A percentile compares a stretch with the other conserved stretches of the same genome.
Conservation (phyloP, 2,113 vertebrate genomes). For the Eurypyga helias region DNA sequence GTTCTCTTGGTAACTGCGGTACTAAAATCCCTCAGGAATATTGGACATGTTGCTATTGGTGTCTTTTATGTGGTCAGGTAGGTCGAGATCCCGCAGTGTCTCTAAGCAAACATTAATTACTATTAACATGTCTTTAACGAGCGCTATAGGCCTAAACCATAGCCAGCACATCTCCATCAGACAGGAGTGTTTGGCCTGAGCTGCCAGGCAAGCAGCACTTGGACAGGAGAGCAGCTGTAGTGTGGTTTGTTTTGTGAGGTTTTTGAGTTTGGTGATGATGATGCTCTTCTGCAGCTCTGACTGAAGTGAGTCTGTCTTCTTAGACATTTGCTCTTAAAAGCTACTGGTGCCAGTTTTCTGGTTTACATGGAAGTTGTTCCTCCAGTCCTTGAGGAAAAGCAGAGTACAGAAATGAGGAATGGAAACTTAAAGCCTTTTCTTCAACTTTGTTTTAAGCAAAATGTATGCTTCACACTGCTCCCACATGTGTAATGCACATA, state of each 20-base stretch:
- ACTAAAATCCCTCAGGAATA: background rate
- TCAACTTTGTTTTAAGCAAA: background rate
- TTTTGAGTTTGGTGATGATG: background rate
- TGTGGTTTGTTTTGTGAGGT: background rate
- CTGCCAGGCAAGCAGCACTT: background rate
- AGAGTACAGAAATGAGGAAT: background rate
- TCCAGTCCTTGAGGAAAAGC: background rate
- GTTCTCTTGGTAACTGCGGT: background rate
- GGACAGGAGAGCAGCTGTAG: background rate
- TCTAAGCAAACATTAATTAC: background rate
- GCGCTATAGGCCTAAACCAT: background rate
- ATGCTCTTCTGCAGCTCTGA: background rate
- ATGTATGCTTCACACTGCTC: background rate
- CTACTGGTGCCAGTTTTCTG: background rate
- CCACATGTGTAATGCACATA: accelerated
- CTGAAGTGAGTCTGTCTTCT: background rate
- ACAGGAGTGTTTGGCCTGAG: background rate
- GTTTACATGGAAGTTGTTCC: background rate
- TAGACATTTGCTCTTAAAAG: background rate
- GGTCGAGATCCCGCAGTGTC: background rate
- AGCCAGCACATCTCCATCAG: background rate
- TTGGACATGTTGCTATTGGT: background rate
- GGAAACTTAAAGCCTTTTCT: background rate
- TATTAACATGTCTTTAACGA: background rate
- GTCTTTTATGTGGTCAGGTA: background rate